phyloP scores from a whole-genome alignment of 2,888 invertebrate genomes.

The Osedax frankpressi region DNA sequence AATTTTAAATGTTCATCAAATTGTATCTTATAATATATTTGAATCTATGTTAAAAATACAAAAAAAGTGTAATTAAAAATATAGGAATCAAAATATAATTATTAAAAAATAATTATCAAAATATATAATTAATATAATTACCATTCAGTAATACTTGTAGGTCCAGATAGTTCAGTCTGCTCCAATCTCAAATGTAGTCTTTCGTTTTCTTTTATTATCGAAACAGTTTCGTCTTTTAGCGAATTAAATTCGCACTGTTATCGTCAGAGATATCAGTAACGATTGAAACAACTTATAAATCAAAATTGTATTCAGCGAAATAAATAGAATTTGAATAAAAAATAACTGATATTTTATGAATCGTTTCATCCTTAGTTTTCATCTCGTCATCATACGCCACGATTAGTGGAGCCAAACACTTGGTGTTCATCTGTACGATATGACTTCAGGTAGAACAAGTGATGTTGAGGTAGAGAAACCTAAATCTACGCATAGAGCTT shows the following conservation, averaged over 20 bases:
- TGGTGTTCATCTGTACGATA: constrained; percentile 28
- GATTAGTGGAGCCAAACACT: constrained; percentile 41
- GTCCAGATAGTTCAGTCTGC: constrained; percentile 29
- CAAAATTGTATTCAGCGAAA: too few relatives aligned
- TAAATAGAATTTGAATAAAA: too few relatives aligned
- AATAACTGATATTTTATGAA: constrained; percentile 19
- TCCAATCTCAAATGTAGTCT: constrained; percentile 32
- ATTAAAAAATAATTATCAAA: too few relatives aligned
- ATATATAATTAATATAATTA: too few relatives aligned
- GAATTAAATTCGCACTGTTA: constrained; percentile 33
- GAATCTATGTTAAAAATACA: too few relatives aligned
- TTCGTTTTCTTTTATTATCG: constrained; percentile 38
- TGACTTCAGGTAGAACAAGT: too few relatives aligned
- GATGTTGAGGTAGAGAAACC: too few relatives aligned
- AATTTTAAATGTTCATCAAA: too few relatives aligned
- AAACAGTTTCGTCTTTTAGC: constrained; percentile 32
- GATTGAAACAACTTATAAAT: neutral
- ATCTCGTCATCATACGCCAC: constrained; percentile 44
- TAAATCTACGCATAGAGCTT: too few relatives aligned
- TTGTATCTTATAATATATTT: too few relatives aligned
- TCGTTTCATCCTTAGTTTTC: constrained; percentile 34
- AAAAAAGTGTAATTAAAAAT: too few relatives aligned
- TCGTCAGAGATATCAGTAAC: neutral
- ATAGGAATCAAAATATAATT: too few relatives aligned
- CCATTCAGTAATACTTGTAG: constrained; percentile 36